phyloP scores from a whole-genome alignment of 2,797 vertebrate species.

The Enteromius mattozi region DNA sequence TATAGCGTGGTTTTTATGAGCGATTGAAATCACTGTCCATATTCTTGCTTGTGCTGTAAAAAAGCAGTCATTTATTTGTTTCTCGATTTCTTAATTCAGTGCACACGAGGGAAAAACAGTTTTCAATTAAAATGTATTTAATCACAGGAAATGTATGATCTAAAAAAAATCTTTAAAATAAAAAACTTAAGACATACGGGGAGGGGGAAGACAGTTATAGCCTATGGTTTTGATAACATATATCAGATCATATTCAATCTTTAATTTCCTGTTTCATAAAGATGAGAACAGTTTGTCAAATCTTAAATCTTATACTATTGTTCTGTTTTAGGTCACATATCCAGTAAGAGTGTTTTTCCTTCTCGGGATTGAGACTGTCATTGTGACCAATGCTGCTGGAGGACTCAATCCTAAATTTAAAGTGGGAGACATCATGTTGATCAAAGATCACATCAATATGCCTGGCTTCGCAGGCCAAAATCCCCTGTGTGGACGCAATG shows the following conservation, averaged over 20 bases:
- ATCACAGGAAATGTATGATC: not conserved
- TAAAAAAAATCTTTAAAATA: not conserved
- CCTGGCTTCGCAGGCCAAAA: constrained; percentile 82
- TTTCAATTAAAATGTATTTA: not conserved
- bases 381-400: constrained; percentile 87
- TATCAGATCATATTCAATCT: not conserved
- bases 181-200: not conserved
- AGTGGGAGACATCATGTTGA: constrained; percentile 87
- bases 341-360: constrained; percentile 85
- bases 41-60: not conserved
- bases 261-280: constrained; percentile 20
- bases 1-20: not conserved
- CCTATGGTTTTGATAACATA: not conserved
- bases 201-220: not conserved
- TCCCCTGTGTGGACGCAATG: constrained; percentile 77
- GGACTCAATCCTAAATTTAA: constrained; percentile 77
- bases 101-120: not conserved
- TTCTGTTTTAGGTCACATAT: constrained; percentile 78
- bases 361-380: constrained; percentile 81
- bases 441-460: constrained; percentile 86
- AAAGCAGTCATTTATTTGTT: not conserved
- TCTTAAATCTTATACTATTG: not conserved
- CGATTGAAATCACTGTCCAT: not conserved
- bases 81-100: not conserved
- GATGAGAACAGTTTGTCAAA: not conserved